Evolutionary conservation across 2,797 vertebrate genomes (phyloP), one percentile per base, ranked within the genome.

Genomic region (Melanotaenia nigrans): DNA sequence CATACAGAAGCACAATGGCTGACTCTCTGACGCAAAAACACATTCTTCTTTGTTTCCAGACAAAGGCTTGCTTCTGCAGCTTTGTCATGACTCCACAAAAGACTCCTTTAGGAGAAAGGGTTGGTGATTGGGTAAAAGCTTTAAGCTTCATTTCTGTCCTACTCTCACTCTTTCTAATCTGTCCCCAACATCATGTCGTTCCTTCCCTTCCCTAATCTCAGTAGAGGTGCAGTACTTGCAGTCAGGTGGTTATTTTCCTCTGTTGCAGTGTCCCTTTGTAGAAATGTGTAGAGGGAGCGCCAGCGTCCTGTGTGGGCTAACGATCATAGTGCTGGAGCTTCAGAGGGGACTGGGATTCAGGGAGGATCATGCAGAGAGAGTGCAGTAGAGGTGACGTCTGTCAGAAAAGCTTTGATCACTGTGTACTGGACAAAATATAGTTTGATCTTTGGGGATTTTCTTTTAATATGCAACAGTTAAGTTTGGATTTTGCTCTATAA

Each of bases 1-100:
- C 40, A 28, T 58, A 57, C 67, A 60, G 60, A 64, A 9, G 1
- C 42, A 85, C 88, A 85, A 79, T 67, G 58, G 69, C 66, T 73
- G 68, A 57, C 81, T 64, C 81, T 64, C 83, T 81, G 64, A 14
- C 75, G 56, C 79, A 79, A 75, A 76, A 70, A 88, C 85, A 87
- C 89, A 76, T 77, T 89, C 73, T 54, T 74, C 85, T 91, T 92
- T 93, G 91, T 92, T 83, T 84, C 47, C 77, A 86, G 78, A 93
- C 89, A 93, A 92, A 90, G 85, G 78, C 82, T 61, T 68, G 59
- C 72, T 84, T 81, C 82, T 87, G 74, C 78, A 82, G 87, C 90
- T 90, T 91, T 92, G 90, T 92, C 82, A 71, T 79, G 89, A 89
- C 73, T 85, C 74, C 74, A 92, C 90, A 91, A 92, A 92, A 89